Base-by-base conservation (phyloP, 1,140 invertebrate species). In the Tetraneura akinire region DNA sequence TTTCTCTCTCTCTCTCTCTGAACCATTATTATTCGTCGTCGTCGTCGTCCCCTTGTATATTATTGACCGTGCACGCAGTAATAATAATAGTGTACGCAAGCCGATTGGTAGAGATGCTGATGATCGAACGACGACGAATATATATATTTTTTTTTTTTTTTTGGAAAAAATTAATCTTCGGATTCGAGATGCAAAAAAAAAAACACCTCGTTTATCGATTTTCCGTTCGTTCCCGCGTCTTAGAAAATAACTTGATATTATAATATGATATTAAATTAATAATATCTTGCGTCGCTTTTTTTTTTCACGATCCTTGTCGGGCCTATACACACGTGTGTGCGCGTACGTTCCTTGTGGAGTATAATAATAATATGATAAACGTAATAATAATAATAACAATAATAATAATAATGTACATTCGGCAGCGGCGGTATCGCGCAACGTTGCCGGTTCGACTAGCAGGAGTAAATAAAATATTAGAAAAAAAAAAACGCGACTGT, bases 361-460 rank as follows among this genome's bases (percentile, higher is more conserved):
- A 26, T 16, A 47, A 47, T 47, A n/a, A 16, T 13, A n/a, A n/a
- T n/a, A n/a, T n/a, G 3, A 37, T 37, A 37, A 37, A 37, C 32
- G 32, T 37, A 37, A 37, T 37, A 37, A 37, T 37, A n/a, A n/a
- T n/a, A n/a, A n/a, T n/a, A n/a, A n/a, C n/a, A n/a, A n/a, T n/a
- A n/a, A n/a, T n/a, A n/a, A n/a, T n/a, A n/a, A 8, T 37, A 37
- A 37, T 37, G 8, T 37, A 37, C 32, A 37, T n/a, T 42, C 11
- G 18, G 18, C 29, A 4, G 62, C 60, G 6, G 29, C 11, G 32
- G 9, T 60, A 29, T 60, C 18, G 68, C 68, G 26, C n/a, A n/a
- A 71, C 68, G 68, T 71, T 71, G 68, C 47, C 68, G 16, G 8
- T 71, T 6, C 47, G 23, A 29, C n/a, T 13, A n/a, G n/a, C n/a